phyloP scores from a whole-genome alignment of 2,797 vertebrate genomes.

The Toxotes lorentzi region DNA sequence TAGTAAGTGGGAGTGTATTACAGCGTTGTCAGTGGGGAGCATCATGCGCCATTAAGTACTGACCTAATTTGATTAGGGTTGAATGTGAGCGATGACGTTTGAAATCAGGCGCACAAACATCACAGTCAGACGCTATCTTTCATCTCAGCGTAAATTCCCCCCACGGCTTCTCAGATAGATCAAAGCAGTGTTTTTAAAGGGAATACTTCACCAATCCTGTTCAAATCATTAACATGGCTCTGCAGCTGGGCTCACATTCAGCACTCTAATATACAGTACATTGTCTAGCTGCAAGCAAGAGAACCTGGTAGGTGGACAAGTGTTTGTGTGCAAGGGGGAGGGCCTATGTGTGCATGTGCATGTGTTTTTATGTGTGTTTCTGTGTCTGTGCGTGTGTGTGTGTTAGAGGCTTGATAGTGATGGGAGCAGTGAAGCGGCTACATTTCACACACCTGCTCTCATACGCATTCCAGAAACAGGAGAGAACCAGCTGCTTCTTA shows the following conservation, averaged over 20 bases:
- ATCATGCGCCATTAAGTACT: constrained; percentile 55
- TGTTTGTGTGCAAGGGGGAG: constrained; percentile 35
- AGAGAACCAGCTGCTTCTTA: constrained; percentile 55
- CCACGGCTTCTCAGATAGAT: constrained; percentile 57
- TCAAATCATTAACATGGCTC: constrained; percentile 60
- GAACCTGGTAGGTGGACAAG: constrained; percentile 60
- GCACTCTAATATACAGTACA: constrained; percentile 31
- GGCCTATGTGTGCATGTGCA: not conserved
- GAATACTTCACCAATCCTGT: constrained; percentile 71
- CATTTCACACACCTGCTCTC: constrained; percentile 69
- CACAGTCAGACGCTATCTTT: constrained; percentile 71
- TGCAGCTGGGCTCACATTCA: constrained; percentile 53
- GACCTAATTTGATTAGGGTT: constrained; percentile 67
- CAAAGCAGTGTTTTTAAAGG: constrained; percentile 75
- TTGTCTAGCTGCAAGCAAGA: constrained; percentile 55
- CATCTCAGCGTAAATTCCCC: constrained; percentile 63
- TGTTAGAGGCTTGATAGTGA: constrained; percentile 35
- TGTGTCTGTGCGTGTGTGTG: constrained; percentile 25
- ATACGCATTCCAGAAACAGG: constrained; percentile 56
- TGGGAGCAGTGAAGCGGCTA: constrained; percentile 54
- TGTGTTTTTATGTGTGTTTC: constrained; percentile 15
- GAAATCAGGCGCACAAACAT: constrained; percentile 64
- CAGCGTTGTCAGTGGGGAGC: constrained; percentile 25
- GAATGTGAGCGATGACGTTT: constrained; percentile 67
- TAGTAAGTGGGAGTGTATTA: constrained; percentile 38